Evolutionary conservation across 2,797 vertebrate genomes (phyloP).

Genomic region (Sardinella longiceps): DNA sequence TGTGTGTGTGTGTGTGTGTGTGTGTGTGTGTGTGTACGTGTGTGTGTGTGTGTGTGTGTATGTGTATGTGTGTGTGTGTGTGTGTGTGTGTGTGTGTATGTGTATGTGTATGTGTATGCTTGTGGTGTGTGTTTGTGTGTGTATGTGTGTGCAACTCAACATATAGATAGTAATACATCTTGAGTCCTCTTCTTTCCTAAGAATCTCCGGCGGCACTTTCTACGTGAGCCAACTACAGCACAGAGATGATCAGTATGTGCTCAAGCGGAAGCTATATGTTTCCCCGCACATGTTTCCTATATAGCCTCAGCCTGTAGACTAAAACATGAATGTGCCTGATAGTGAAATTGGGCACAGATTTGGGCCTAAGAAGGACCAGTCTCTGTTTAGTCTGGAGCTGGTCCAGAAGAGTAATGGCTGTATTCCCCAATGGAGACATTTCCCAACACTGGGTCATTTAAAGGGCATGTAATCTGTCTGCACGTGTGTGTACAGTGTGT

Average conservation of each 20-base stretch:
- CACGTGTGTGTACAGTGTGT: neutral
- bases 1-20: no score
- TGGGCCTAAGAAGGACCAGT: neutral
- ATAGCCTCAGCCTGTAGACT: neutral
- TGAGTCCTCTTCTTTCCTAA: neutral
- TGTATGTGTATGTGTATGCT: no score
- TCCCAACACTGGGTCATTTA: neutral
- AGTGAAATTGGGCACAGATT: neutral
- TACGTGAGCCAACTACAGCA: neutral
- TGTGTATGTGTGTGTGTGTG: no score
- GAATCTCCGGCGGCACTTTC: neutral
- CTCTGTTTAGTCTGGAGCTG: neutral
- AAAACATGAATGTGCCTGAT: neutral
- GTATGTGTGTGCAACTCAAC: neutral
- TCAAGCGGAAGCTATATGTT: neutral
- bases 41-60: no score
- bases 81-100: no score
- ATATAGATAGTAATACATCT: neutral
- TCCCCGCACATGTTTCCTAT: neutral
- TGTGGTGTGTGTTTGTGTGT: no score
- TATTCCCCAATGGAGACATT: neutral
- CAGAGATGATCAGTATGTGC: neutral
- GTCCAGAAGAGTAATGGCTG: neutral
- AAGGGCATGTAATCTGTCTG: neutral
- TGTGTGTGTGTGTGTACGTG: no score